Base-by-base conservation (phyloP, 1,140 invertebrate species). In the Lucilia cuprina region DNA sequence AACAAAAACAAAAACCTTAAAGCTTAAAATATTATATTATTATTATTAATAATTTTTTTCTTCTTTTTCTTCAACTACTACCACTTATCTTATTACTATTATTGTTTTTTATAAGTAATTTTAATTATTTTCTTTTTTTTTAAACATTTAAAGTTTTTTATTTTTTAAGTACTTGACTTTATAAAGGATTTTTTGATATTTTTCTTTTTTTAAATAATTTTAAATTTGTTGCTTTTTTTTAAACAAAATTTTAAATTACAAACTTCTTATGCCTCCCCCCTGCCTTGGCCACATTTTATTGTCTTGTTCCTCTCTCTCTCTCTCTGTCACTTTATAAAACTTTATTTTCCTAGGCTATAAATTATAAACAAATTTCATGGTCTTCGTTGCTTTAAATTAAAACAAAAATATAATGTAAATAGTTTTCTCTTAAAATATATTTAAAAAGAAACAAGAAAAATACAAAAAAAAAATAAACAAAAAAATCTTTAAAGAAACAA, bases 341-440 rank as follows among this genome's bases (percentile, higher is more conserved):
- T 25, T 70, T 21, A 17, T 21, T 70, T 70, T 70, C 65, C 9
- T 70, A 70, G 65, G 65, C 65, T 70, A 70, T 70, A 21, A 70
- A 60, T 60, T 60, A 60, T 60, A 70, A 70, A 70, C 65, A 70
- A 70, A 50, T 49, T 78, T 25, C 19, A 50, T 30, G 9, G 41
- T 78, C 41, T 80, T 80, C 19, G 41, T 80, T 80, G 77, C 77
- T 50, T 50, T 80, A 80, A 80, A 50, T 47, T 30, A 30, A 30
- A 30, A n/a, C n/a, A 30, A 78, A 47, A 47, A 14, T 47, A 17
- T 80, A 77, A 70, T 70, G 65, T 70, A 70, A 21, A 70, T 70
- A 70, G 65, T 70, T 70, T 25, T 70, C 65, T 70, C 65, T 70
- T 70, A 70, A 21, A 21, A 70, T 21, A 70, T 17, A 55, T 49